Evolutionary conservation across 2,888 invertebrate species (phyloP).

Genomic region (Troides aeacus): DNA sequence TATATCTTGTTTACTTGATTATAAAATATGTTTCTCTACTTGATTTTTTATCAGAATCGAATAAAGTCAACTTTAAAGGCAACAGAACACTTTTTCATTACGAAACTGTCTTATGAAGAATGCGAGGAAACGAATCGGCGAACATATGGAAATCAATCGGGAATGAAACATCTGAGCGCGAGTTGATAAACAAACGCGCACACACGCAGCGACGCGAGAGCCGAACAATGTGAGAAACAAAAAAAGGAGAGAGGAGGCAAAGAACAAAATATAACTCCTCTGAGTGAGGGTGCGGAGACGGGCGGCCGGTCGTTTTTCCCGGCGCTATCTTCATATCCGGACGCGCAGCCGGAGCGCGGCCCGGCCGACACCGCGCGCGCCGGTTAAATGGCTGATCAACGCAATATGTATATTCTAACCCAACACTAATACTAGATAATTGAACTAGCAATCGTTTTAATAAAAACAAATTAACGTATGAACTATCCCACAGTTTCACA

Average conservation of each 20-base stretch:
- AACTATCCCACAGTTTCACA: no score
- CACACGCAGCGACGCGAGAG: constrained; percentile 50
- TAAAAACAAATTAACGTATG: no score
- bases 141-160: constrained; percentile 26
- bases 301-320: constrained; percentile 64
- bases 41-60: no score
- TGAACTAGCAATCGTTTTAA: no score
- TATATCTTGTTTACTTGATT: no score
- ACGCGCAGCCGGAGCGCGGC: constrained; percentile 32
- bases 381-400: no score
- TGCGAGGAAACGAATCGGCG: constrained; percentile 15
- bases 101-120: constrained; percentile 2
- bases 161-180: constrained; percentile 34
- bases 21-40: no score
- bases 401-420: no score
- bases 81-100: no score
- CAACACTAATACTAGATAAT: no score
- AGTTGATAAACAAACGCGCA: constrained; percentile 58
- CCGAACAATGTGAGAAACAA: constrained; percentile 52
- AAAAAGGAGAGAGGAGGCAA: constrained; percentile 39
- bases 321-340: constrained; percentile 77
- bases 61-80: no score
- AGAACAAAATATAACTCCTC: constrained; percentile 62
- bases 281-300: constrained; percentile 36
- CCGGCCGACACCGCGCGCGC: not conserved